Evolutionary conservation across 2,888 invertebrate species (phyloP), one percentile per base, ranked within the genome.

Genomic region (Drosophila melanosoma): DNA sequence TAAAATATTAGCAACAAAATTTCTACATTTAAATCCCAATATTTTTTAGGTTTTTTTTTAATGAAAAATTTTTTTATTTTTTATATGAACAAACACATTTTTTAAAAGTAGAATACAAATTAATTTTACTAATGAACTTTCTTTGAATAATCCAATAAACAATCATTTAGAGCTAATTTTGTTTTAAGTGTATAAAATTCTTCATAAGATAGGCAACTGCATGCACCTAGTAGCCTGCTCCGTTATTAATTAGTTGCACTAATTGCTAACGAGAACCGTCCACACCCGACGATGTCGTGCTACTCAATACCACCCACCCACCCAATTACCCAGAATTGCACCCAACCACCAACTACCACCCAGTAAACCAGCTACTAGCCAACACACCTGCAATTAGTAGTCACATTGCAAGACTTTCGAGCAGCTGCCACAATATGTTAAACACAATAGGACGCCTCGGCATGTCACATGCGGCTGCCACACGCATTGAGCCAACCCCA

Each of bases 401-500:
- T 82, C 82, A 82, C 86, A 82, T 82, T 83, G 78, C 73, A 71
- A 71, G 74, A 70, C 77, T 69, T 74, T 68, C 3, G 54, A 36
- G 38, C 42, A 49, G 58, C 54, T 51, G 58, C 61, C 76, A 29
- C 72, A 67, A 74, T 62, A 69, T 74, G 69, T 48, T 59, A 53
- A 45, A 8, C 45, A 45, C 15, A 45, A 64, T 62, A 61, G 52
- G 64, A 38, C 54, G 75, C 60, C 40, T 54, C 48, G 76, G 82
- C 83, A 88, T 78, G 83, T 80, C 83, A 84, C 84, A 84, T 70
- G 83, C 76, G 80, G 80, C 77, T 42, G 67, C 79, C 79, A 79
- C 79, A 79, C 79, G 79, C 79, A 79, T 56, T 69, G 79, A 67
- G 51, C 69, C 62, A 32, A 61, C 52, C 42, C 42, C 17, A 7